phyloP scores from a whole-genome alignment of 2,888 invertebrate species.

The Drosophila suboccidentalis region DNA sequence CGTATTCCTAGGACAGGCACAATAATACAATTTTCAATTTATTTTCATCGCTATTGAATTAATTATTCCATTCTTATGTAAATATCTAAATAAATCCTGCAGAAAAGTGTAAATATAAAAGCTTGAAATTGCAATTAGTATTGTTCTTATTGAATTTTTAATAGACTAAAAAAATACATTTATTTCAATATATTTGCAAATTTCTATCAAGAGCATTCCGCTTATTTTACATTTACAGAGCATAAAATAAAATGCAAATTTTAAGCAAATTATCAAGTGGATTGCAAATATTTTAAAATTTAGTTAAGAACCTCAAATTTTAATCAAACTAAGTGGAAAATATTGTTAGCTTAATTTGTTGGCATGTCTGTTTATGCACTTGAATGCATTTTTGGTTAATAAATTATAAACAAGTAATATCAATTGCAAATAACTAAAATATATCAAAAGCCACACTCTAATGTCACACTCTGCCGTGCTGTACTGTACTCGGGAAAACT shows the following conservation, averaged over 20 bases:
- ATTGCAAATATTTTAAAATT: background rate
- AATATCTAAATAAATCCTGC: too few species aligned
- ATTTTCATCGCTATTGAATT: too few species aligned
- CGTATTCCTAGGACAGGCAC: too few species aligned
- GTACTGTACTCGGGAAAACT: constrained; percentile 34
- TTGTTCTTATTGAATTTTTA: too few species aligned
- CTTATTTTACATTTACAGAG: too few species aligned
- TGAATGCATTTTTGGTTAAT: background rate
- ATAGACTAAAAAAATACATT: too few species aligned
- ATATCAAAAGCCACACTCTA: constrained; percentile 12
- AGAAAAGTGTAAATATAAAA: too few species aligned
- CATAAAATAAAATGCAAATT: background rate
- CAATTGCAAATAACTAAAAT: constrained; percentile 19
- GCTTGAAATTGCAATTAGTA: too few species aligned
- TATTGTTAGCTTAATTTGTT: background rate
- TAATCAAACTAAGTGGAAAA: background rate
- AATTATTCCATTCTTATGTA: too few species aligned
- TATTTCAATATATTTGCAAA: too few species aligned
- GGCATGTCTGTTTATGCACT: background rate
- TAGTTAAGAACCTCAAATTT: background rate
- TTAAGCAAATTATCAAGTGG: background rate
- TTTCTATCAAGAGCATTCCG: too few species aligned
- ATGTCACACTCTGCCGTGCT: background rate
- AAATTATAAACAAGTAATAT: constrained; percentile 17
- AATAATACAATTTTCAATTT: too few species aligned